A percentile compares a stretch with the other conserved stretches of the same genome.
These are phyloP conservation scores for Dufourea novaeangliae DNA, from an alignment of 1,140 invertebrate genomes.

Conservation along the genomic window DNA sequence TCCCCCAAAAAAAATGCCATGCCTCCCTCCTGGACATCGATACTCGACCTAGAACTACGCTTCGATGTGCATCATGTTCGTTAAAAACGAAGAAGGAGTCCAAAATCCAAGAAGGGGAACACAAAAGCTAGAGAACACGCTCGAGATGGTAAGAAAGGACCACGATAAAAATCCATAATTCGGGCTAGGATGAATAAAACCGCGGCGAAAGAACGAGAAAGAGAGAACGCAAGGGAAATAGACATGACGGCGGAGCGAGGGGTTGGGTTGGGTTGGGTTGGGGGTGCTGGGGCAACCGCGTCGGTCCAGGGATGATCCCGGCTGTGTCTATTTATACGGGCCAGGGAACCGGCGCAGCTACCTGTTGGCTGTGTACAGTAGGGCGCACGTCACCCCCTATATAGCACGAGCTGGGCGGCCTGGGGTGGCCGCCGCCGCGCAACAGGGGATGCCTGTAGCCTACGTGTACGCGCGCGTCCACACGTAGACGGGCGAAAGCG, in stretches of 20 bases:
- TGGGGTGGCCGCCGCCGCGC: slow-evolving; percentile 9
- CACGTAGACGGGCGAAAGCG: slow-evolving; percentile 33
- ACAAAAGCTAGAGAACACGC: too few relatives aligned
- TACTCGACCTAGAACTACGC: too few relatives aligned
- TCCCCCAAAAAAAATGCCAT: too few relatives aligned
- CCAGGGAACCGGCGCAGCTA: slow-evolving; percentile 72
- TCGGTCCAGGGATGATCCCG: slow-evolving; percentile 76
- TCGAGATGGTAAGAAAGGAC: too few relatives aligned
- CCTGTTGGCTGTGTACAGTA: slow-evolving; percentile 72
- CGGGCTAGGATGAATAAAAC: not conserved
- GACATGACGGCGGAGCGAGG: not conserved
- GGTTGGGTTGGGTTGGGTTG: not conserved
- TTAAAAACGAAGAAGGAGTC: too few relatives aligned
- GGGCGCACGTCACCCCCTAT: slow-evolving; percentile 28
- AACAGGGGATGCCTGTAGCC: slow-evolving; percentile 38
- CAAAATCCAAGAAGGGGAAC: too few relatives aligned
- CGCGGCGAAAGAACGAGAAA: not conserved
- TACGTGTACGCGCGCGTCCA: slow-evolving; percentile 22
- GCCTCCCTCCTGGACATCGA: too few relatives aligned
- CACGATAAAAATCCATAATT: not conserved
- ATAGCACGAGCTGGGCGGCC: not conserved
- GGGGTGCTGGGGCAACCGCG: slow-evolving; percentile 46
- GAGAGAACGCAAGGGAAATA: slow-evolving; percentile 20
- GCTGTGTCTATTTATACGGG: slow-evolving; percentile 77
- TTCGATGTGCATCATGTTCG: too few relatives aligned